Percentiles rank a stretch among this genome's conserved stretches.
phyloP scores from a whole-genome alignment of 2,888 invertebrate genomes.

The Tenthredo scrophulariae region DNA sequence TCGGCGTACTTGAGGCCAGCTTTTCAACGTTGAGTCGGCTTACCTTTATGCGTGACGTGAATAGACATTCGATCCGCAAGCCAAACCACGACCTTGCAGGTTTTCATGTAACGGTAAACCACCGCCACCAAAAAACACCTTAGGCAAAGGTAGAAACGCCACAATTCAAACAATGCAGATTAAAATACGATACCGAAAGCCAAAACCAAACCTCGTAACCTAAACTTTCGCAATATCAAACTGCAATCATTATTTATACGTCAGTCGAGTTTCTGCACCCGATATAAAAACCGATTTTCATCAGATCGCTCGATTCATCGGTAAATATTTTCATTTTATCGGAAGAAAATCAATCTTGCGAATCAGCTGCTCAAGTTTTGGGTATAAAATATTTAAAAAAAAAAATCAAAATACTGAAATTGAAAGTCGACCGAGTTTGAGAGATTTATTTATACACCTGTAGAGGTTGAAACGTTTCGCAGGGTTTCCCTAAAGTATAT shows the following conservation, averaged over 20 bases:
- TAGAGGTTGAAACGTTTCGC: background rate
- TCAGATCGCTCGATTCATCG: too few relatives aligned
- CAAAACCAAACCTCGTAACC: too few relatives aligned
- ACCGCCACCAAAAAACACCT: background rate
- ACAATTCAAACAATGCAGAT: background rate
- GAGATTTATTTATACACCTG: background rate
- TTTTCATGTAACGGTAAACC: conserved; percentile 42
- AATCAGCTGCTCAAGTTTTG: too few relatives aligned
- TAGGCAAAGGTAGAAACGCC: background rate
- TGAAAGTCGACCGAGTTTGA: background rate
- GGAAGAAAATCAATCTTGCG: too few relatives aligned
- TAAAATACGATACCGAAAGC: background rate
- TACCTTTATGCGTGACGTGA: conserved; percentile 37
- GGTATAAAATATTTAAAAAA: background rate
- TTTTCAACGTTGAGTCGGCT: conserved; percentile 49
- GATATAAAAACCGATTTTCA: too few relatives aligned
- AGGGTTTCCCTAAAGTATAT: background rate
- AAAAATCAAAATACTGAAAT: background rate
- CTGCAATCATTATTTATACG: too few relatives aligned
- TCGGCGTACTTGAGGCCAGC: conserved; percentile 34
- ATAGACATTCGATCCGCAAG: conserved; percentile 44
- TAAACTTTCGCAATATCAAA: too few relatives aligned
- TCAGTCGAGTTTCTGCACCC: too few relatives aligned
- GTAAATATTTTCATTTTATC: too few relatives aligned
- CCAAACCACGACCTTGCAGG: conserved; percentile 26